Percentiles rank a stretch among this genome's conserved stretches.
Evolutionary conservation across 2,797 vertebrate species (phyloP).

Genomic region (Enteromius anoplus): DNA sequence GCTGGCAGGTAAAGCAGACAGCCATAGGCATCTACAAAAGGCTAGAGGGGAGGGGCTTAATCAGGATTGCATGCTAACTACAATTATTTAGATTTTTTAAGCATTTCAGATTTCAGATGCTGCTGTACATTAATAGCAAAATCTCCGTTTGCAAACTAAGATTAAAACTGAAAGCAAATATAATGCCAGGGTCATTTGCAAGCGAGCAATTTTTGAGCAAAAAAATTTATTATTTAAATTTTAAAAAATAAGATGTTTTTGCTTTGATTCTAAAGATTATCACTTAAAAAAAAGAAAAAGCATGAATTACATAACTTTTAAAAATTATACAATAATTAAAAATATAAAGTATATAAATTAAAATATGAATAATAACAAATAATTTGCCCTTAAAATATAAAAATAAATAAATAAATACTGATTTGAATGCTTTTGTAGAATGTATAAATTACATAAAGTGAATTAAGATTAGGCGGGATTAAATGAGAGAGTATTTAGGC

Average conservation of each 20-base stretch:
- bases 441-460: not conserved
- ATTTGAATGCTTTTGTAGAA: not conserved
- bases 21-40: not conserved
- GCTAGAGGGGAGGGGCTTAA: slow-evolving; percentile 35
- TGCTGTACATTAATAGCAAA: not conserved
- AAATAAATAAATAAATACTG: not conserved
- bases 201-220: not conserved
- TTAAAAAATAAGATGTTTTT: not conserved
- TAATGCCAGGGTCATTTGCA: not conserved
- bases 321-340: not conserved
- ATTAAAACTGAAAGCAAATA: not conserved
- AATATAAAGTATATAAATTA: not conserved
- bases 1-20: slow-evolving; percentile 56
- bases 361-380: not conserved
- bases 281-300: not conserved
- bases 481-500: not conserved
- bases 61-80: not conserved
- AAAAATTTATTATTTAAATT: not conserved
- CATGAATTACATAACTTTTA: not conserved
- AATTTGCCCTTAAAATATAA: not conserved
- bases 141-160: not conserved
- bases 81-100: not conserved
- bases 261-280: not conserved
- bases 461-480: slow-evolving; percentile 16
- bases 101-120: not conserved